Conservation (phyloP, 2,888 invertebrate species). For the Spisula subtruncata region DNA sequence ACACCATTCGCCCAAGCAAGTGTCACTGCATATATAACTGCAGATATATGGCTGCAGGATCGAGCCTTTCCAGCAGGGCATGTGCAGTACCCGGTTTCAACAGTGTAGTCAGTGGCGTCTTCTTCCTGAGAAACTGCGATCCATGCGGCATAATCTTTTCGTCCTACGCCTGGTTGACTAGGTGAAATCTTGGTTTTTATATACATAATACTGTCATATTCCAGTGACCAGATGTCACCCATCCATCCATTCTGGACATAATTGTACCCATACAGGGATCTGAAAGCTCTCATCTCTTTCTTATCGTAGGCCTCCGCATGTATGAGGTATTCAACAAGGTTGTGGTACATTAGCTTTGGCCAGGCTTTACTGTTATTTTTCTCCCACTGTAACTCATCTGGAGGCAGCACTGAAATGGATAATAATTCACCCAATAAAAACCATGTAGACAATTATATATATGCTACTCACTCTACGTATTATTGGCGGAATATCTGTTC, state of each 20-base stretch:
- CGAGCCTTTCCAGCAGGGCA: conserved; percentile 41
- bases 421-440: too few species aligned
- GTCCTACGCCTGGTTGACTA: conserved; percentile 53
- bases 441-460: too few species aligned
- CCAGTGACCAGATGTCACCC: neutral
- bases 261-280: conserved; percentile 55
- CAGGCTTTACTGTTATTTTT: neutral
- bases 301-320: neutral
- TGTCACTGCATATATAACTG: conserved; percentile 40
- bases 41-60: conserved; percentile 46
- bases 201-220: neutral
- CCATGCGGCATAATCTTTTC: conserved; percentile 45
- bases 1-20: conserved; percentile 39
- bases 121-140: neutral
- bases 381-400: neutral
- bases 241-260: conserved; percentile 46
- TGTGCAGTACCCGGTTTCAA: conserved; percentile 23
- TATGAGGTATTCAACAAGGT: neutral
- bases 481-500: too few species aligned
- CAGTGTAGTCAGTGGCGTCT: neutral
- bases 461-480: too few species aligned
- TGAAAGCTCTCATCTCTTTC: conserved; percentile 49
- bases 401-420: neutral
- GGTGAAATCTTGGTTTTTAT: conserved; percentile 29
- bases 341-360: neutral